These are phyloP conservation scores for Abrostola tripartita DNA, from an alignment of 2,888 invertebrate species.

Conservation along the genomic window DNA sequence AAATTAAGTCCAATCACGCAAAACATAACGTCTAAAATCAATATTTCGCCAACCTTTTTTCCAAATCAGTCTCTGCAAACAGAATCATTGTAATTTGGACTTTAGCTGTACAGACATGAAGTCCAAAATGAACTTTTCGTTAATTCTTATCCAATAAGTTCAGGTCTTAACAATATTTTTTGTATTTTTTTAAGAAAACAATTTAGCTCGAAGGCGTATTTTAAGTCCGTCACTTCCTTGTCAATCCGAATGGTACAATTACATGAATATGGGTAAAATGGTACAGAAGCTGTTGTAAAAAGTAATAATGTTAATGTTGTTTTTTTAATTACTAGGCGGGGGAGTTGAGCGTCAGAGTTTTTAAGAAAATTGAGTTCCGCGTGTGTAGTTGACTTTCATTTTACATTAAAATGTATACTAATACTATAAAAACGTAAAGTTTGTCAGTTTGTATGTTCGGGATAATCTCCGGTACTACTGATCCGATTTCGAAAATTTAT, in stretches of 20 bases:
- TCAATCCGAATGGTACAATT: slow-evolving; percentile 4
- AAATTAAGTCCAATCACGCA: background rate
- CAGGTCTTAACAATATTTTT: slow-evolving; percentile 16
- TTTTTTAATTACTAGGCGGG: too few relatives aligned
- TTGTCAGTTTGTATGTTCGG: too few relatives aligned
- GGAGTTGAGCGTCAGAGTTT: too few relatives aligned
- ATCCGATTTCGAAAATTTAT: too few relatives aligned
- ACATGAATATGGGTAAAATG: slow-evolving; percentile 12
- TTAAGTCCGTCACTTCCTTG: slow-evolving; percentile 42
- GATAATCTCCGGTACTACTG: too few relatives aligned
- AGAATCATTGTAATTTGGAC: background rate
- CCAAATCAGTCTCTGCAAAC: too few relatives aligned
- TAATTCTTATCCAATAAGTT: slow-evolving; percentile 31
- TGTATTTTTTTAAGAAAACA: slow-evolving; percentile 27
- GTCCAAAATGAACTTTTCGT: background rate
- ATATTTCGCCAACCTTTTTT: background rate
- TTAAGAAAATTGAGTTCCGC: too few relatives aligned
- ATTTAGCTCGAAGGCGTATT: slow-evolving; percentile 47
- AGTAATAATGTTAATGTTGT: slow-evolving; percentile 11
- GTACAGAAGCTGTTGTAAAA: slow-evolving; percentile 25
- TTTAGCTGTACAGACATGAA: background rate
- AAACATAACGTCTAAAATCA: slow-evolving; percentile 1
- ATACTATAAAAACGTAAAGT: too few relatives aligned
- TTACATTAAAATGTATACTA: too few relatives aligned
- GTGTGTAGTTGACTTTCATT: too few relatives aligned